These are phyloP conservation scores for Psammodynastes pulverulentus DNA, from an alignment of 2,113 vertebrate species.

Conservation along the genomic window DNA sequence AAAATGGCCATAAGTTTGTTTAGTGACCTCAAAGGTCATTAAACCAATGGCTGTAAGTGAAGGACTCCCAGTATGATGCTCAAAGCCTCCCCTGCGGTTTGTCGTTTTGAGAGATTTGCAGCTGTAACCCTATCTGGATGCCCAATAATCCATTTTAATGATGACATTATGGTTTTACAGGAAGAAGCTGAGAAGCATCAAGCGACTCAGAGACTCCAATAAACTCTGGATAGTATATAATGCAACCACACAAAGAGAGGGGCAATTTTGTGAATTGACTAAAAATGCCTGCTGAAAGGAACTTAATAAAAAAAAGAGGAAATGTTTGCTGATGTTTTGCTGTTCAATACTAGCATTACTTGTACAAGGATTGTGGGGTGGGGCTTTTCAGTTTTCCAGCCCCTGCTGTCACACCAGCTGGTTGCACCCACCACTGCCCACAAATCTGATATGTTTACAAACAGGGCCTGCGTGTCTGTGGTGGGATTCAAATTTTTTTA, in stretches of 20 bases:
- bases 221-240: neutral
- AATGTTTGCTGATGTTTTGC: neutral
- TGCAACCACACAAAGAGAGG: neutral
- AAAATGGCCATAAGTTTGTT: neutral
- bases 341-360: neutral
- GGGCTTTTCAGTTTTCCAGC: neutral
- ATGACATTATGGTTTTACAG: neutral
- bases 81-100: fast-evolving
- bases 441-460: neutral
- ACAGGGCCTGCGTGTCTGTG: neutral
- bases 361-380: neutral
- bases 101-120: neutral
- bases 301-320: neutral
- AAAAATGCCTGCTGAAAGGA: neutral
- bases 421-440: neutral
- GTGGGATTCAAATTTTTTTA: too few species aligned
- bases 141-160: neutral
- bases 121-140: neutral
- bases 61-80: neutral
- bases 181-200: neutral
- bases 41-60: neutral
- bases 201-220: neutral
- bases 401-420: neutral
- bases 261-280: neutral
- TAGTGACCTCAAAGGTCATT: neutral